Conservation (phyloP, 2,888 invertebrate species). For the Dugesia japonica region DNA sequence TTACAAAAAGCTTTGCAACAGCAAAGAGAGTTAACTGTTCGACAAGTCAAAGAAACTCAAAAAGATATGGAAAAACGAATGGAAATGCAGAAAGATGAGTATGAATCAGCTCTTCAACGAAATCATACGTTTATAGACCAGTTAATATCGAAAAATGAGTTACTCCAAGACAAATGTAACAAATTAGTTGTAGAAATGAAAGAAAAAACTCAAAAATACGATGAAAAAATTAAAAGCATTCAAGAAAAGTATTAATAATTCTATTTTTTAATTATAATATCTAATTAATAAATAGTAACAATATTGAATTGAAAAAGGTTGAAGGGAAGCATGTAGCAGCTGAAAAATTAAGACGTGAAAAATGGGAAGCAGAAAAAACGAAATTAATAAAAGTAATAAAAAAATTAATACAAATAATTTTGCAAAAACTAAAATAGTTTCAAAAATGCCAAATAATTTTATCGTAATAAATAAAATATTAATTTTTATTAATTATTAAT, state of each 20-base stretch:
- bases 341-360: constrained; percentile 47
- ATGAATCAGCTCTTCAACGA: constrained; percentile 47
- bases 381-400: constrained; percentile 49
- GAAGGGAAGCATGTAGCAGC: constrained; percentile 48
- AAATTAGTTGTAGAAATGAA: constrained; percentile 46
- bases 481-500: no score
- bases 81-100: constrained; percentile 46
- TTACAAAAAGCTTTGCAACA: constrained; percentile 48
- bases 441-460: no score
- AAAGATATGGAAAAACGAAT: constrained; percentile 46
- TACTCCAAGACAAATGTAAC: constrained; percentile 46
- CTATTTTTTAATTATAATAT: background rate
- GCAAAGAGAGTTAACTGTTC: constrained; percentile 46
- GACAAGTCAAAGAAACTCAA: constrained; percentile 47
- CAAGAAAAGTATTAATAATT: constrained; percentile 40
- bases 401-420: background rate
- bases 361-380: constrained; percentile 49
- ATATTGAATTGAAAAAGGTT: constrained; percentile 44
- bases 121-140: constrained; percentile 49
- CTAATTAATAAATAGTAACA: constrained; percentile 39
- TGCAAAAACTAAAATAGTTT: no score
- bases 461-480: no score
- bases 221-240: constrained; percentile 42
- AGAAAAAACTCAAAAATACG: constrained; percentile 45
- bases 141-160: constrained; percentile 48